A percentile compares a stretch with the other conserved stretches of the same genome.
Evolutionary conservation across 2,797 vertebrate species (phyloP).

Genomic region (Kryptopterus vitreolus): DNA sequence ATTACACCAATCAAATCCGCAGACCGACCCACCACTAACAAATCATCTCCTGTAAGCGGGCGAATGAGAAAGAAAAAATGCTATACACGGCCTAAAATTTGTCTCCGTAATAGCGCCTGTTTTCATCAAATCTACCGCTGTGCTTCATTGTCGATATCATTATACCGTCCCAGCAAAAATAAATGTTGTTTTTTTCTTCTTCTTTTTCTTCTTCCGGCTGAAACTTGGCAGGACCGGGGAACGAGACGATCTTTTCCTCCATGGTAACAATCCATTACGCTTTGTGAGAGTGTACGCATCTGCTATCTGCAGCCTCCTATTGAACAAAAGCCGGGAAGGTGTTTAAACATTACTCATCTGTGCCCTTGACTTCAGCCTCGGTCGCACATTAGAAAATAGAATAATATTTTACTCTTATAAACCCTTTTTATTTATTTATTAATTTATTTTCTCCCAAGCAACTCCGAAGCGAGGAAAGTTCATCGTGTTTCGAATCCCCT

Average conservation of each 20-base stretch:
- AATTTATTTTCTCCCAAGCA: slow-evolving; percentile 2
- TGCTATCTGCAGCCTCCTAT: slow-evolving; percentile 11
- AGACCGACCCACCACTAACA: neutral
- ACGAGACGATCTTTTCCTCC: slow-evolving; percentile 4
- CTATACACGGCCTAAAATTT: neutral
- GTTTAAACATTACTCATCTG: slow-evolving; percentile 11
- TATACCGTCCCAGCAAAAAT: neutral
- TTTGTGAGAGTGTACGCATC: slow-evolving; percentile 2
- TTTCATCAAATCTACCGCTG: neutral
- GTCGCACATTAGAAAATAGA: neutral
- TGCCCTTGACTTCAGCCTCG: slow-evolving; percentile 12
- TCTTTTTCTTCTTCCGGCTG: neutral
- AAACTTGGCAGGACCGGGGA: neutral
- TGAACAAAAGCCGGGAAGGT: slow-evolving; percentile 8
- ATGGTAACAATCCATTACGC: slow-evolving; percentile 16
- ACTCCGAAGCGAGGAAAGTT: neutral
- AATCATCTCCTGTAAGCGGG: neutral
- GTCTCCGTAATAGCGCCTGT: neutral
- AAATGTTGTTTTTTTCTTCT: neutral
- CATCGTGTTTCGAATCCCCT: neutral
- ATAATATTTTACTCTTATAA: neutral
- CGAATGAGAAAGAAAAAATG: neutral
- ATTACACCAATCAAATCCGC: neutral
- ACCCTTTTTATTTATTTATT: too few relatives aligned
- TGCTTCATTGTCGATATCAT: slow-evolving; percentile 7